Percentiles rank a stretch among this genome's conserved stretches.
Evolutionary conservation across 2,888 invertebrate species (phyloP).

Genomic region (Leucozona laternaria): DNA sequence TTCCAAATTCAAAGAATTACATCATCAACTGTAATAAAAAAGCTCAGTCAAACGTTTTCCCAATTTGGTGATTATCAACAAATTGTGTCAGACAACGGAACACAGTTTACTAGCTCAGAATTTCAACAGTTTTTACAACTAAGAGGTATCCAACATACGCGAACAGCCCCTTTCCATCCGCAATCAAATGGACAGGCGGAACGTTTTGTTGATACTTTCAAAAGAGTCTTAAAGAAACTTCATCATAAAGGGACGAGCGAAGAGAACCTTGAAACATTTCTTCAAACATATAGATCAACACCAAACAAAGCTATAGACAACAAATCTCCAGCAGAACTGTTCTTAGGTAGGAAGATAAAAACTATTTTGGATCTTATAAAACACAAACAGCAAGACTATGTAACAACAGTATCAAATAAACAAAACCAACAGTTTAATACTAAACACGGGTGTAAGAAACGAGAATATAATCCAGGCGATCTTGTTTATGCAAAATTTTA

Average conservation of each 20-base stretch:
- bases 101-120: conserved; percentile 6
- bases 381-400: neutral
- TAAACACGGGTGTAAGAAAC: no score
- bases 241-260: neutral
- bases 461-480: no score
- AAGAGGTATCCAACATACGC: neutral
- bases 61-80: no score
- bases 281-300: conserved; percentile 3
- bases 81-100: conserved; percentile 31
- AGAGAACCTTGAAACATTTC: conserved; percentile 1
- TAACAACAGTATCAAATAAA: neutral
- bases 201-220: neutral
- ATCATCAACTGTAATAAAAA: no score
- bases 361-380: neutral
- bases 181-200: no score
- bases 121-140: neutral
- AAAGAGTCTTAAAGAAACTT: neutral
- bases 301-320: neutral
- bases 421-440: no score
- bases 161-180: neutral
- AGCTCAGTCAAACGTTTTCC: no score
- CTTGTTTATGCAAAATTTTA: no score
- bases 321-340: no score
- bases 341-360: neutral
- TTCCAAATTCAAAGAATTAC: no score